Conservation (phyloP, 2,797 vertebrate genomes). For the Pseudotriccus pelzelni region DNA sequence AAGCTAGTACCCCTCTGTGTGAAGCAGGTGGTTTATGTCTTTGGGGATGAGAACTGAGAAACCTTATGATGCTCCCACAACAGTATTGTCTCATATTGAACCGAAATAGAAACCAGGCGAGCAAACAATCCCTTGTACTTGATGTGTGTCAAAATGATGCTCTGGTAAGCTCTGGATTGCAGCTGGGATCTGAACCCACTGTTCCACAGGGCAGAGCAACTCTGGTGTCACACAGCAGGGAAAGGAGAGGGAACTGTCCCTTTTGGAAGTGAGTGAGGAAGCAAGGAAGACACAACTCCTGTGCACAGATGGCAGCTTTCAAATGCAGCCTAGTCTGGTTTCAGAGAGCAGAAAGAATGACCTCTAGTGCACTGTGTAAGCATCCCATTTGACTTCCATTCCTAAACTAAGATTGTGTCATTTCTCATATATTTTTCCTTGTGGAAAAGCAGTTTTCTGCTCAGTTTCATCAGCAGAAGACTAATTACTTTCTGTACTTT, state of each 20-base stretch:
- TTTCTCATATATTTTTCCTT: slow-evolving; percentile 30
- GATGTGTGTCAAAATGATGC: background rate
- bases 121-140: background rate
- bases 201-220: background rate
- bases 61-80: background rate
- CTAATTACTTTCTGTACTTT: background rate
- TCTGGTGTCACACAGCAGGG: background rate
- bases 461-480: background rate
- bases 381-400: background rate
- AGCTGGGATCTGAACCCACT: background rate
- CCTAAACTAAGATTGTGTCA: background rate
- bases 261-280: background rate
- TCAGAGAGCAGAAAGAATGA: background rate
- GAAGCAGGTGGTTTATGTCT: background rate
- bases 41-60: background rate
- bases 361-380: background rate
- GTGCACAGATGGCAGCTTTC: background rate
- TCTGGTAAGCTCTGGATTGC: background rate
- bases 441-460: slow-evolving; percentile 37
- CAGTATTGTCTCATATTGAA: background rate
- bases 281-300: background rate
- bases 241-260: background rate
- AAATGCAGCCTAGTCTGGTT: background rate
- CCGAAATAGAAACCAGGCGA: background rate
- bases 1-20: background rate